Evolutionary conservation across 2,888 invertebrate species (phyloP).

Genomic region (Pandemis corylana): DNA sequence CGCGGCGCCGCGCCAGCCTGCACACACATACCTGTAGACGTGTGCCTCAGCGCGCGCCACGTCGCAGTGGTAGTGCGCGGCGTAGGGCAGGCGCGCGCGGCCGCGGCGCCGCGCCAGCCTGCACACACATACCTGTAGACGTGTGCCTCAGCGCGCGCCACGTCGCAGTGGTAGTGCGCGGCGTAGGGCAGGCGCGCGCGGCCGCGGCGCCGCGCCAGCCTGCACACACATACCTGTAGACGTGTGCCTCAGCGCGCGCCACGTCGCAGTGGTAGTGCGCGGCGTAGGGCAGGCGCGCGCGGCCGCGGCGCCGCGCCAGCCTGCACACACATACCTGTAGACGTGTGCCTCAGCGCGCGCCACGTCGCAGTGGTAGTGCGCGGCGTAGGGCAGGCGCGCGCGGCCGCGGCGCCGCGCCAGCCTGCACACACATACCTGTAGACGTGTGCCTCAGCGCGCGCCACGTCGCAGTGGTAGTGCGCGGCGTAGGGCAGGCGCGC

Average conservation of each 20-base stretch:
- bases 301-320: conserved; percentile 85
- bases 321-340: conserved; percentile 77
- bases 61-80: conserved; percentile 69
- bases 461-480: conserved; percentile 66
- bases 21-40: conserved; percentile 57
- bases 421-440: conserved; percentile 74
- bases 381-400: conserved; percentile 67
- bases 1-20: conserved; percentile 87
- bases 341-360: conserved; percentile 63
- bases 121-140: conserved; percentile 58
- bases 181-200: conserved; percentile 71
- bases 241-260: conserved; percentile 60
- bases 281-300: conserved; percentile 69
- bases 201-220: conserved; percentile 87
- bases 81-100: conserved; percentile 70
- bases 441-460: conserved; percentile 63
- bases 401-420: conserved; percentile 85
- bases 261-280: conserved; percentile 69
- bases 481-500: conserved; percentile 68
- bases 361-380: conserved; percentile 67
- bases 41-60: conserved; percentile 60
- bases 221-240: conserved; percentile 70
- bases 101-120: conserved; percentile 87
- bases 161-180: conserved; percentile 69
- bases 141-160: conserved; percentile 60